Evolutionary conservation across 1,140 invertebrate species (phyloP), one percentile per base, ranked within the genome.

Genomic region (Sarcophaga peregrina): DNA sequence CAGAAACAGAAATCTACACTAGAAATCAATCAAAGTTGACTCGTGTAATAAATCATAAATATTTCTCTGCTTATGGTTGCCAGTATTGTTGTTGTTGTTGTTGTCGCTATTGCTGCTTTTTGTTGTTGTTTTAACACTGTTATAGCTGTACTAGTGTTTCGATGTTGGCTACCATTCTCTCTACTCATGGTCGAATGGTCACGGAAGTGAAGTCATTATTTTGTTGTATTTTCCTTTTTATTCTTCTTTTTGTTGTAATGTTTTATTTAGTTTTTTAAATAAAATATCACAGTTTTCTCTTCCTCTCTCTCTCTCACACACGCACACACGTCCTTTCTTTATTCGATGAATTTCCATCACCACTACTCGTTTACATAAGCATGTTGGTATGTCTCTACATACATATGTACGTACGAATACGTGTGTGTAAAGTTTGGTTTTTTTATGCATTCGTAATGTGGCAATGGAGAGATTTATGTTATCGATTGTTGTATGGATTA

Each of bases 31-130:
- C 75, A 78, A 47, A 78, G 75, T 78, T 78, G 75, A 78, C 75
- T 78, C 75, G 75, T n/a, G 75, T 78, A 78, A 78, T 78, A 78
- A 78, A 78, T 78, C 75, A 78, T 78, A 78, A 78, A 78, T 78
- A 47, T 78, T 78, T 50, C 62, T 25, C 52, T 15, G 52, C 52
- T 54, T 5, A 15, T 54, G 9, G 62, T 72, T 72, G 62, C 8
- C 4, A 37, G 25, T 37, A 17, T 68, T 25, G 13, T 58, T 76
- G 74, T 48, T 76, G 74, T 75, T 47, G 15, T 46, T 74, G 20
- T 20, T 48, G 50, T 52, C 8, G 15, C 11, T 52, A 10, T 25
- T 50, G n/a, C 50, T 15, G n/a, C 25, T 76, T 52, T 17, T 48
- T 52, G 75, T 78, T 10, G 75, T 17, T 50, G 75, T 78, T 50